Base-by-base conservation (phyloP, 2,888 invertebrate genomes). In the Nephrocerus scutellatus region DNA sequence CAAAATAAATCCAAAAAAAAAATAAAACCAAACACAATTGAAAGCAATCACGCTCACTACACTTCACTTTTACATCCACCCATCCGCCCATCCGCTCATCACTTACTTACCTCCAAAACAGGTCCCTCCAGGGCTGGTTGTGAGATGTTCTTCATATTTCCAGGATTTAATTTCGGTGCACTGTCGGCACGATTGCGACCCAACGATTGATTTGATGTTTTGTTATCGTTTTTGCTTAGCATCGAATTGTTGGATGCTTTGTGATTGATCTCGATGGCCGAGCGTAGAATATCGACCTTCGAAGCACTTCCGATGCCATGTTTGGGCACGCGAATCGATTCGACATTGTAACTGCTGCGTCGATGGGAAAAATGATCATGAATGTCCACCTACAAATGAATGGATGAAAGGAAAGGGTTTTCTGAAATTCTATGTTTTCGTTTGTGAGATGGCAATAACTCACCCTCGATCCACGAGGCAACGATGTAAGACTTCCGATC, bases 401-500 rank as follows among this genome's bases (percentile, higher is more conserved):
- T 44, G 9, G 16, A 18, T 6, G 18, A 34, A 21, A 34, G 12
- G 16, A 10, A 21, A 22, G 25, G 10, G 28, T 16, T 18, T 20
- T 29, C 12, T 8, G 29, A 8, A 14, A n/a, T n/a, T n/a, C n/a
- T n/a, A n/a, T n/a, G n/a, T n/a, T n/a, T n/a, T n/a, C n/a, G n/a
- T 22, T 22, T 22, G 7, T 22, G 23, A 30, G 22, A 42, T 30
- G 14, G 35, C 63, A 55, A 54, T 72, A 68, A 60, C 74, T 68
- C 36, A 77, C 76, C 41, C 78, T 67, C 4, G 78, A 78, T 30
- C 76, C 75, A 53, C 80, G 70, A 1, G 82, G 80, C 50, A 84
- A 58, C 1, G 84, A 84, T 46, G 82, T 77, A 31, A 84, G 64
- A 20, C 84, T 84, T 30, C 84, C 84, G 39, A 84, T 74, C 48